Base-by-base conservation (phyloP, 2,888 invertebrate species). In the Dorcus parallelipipedus region DNA sequence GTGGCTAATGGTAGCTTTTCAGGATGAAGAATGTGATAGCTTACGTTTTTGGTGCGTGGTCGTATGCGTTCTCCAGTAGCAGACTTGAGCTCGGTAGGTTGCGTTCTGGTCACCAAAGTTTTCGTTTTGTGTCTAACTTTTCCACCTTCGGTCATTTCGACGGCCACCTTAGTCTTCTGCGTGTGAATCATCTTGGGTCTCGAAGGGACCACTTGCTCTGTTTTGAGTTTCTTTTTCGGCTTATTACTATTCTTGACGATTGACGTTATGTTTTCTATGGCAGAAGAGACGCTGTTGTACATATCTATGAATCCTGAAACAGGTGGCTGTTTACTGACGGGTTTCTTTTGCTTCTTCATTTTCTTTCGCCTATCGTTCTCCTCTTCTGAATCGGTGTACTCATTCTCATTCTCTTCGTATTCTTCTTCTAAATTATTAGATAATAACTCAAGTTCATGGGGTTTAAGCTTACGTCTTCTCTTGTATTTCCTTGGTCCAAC, bases 101-200 rank as follows among this genome's bases (percentile, higher is more conserved):
- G 76, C 7, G 83, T 83, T 63, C 82, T 75, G 1, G 82, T 83
- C 0, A 85, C 80, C 70, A 83, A 76, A 0, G 84, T 84, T 67
- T 81, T 83, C 0, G 84, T 83, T 65, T 83, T 84, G 52, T 84
- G 84, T 38, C 82, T 64, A 33, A 77, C 66, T 54, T 83, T 83
- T 0, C 82, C 81, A 10, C 82, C 82, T 53, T 82, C 82, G 7
- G 76, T 77, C 2, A 80, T 78, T 52, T 82, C 82, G 1, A 81
- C 79, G 0, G 83, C 56, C 8, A 67, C 64, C 47, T 66, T 66
- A 49, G 83, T 82, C 67, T 86, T 87, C 71, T 88, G 87, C 0
- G 90, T 90, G 73, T 90, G 90, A 66, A 90, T 90, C 90, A 90
- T 90, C 70, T 86, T 86, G 3, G 89, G 89, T 38, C 89, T 81